A percentile compares a stretch with the other conserved stretches of the same genome.
phyloP scores from a whole-genome alignment of 1,140 invertebrate genomes.

The Ostrea denselamellosa region DNA sequence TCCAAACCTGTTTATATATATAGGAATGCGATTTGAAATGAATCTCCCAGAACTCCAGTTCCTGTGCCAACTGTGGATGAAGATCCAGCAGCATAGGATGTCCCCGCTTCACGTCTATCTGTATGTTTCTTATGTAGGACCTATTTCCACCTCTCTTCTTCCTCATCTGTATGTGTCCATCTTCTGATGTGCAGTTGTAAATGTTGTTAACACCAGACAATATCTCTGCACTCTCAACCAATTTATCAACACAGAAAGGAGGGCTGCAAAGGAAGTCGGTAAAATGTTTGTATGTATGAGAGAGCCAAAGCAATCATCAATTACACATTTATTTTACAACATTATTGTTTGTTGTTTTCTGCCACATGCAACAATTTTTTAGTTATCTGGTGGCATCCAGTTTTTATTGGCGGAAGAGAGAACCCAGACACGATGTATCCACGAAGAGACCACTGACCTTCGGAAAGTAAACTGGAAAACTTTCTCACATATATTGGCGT shows the following conservation, averaged over 20 bases:
- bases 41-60: conserved; percentile 32
- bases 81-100: background rate
- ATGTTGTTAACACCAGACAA: conserved; percentile 2
- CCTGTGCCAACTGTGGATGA: background rate
- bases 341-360: too few species aligned
- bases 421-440: too few species aligned
- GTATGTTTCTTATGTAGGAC: background rate
- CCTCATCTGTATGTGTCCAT: background rate
- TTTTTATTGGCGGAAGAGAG: too few species aligned
- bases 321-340: too few species aligned
- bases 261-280: background rate
- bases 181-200: background rate
- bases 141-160: background rate
- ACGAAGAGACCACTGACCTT: too few species aligned
- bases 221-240: background rate
- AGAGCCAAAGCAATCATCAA: too few species aligned
- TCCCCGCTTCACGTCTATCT: background rate
- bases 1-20: conserved; percentile 28
- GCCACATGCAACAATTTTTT: too few species aligned
- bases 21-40: conserved; percentile 20
- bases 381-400: too few species aligned
- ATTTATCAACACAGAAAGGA: conserved; percentile 14
- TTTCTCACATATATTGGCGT: too few species aligned
- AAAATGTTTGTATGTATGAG: too few species aligned
- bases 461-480: too few species aligned